Base-by-base conservation (phyloP, 2,888 invertebrate genomes). In the Labia minor region DNA sequence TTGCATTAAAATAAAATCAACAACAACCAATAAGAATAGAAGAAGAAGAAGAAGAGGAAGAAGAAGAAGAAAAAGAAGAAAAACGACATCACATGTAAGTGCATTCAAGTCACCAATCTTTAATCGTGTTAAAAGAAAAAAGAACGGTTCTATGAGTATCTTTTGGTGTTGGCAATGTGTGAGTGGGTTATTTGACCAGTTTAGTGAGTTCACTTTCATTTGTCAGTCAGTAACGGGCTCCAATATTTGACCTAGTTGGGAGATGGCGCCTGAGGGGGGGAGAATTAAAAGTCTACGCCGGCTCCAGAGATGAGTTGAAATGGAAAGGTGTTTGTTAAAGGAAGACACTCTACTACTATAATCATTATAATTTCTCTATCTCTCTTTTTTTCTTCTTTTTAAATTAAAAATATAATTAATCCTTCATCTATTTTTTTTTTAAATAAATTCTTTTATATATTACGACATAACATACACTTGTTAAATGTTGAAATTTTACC, bases 121-220 rank as follows among this genome's bases (percentile, higher is more conserved):
- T 49, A 49, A 16, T n/a, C n/a, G n/a, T n/a, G 49, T 3, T n/a
- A 49, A 10, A 2, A 49, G 2, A 8, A 8, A 2, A 3, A 49
- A 11, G 49, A 49, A 16, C 16, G 49, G 14, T 3, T 49, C n/a
- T 49, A 14, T 49, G 49, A 8, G 49, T 49, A 16, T 49, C n/a
- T 49, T 11, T 14, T 3, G 14, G 49, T 10, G 49, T 10, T 49
- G 49, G 8, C 2, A 49, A 49, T 49, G 49, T 49, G 16, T 49
- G 49, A 49, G 49, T 49, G 49, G 49, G 49, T 49, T 49, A 49
- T 49, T 49, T 14, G 49, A 49, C 49, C 49, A 49, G 49, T 49
- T 49, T 3, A 49, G 49, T 49, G 49, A 49, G 49, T 49, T 49
- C 49, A 49, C 49, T 49, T 49, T 49, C 49, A 49, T 49, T 49